Percentiles rank a stretch among this genome's conserved stretches.
phyloP scores from a whole-genome alignment of 2,888 invertebrate genomes.

The Tetrapedia diversipes region DNA sequence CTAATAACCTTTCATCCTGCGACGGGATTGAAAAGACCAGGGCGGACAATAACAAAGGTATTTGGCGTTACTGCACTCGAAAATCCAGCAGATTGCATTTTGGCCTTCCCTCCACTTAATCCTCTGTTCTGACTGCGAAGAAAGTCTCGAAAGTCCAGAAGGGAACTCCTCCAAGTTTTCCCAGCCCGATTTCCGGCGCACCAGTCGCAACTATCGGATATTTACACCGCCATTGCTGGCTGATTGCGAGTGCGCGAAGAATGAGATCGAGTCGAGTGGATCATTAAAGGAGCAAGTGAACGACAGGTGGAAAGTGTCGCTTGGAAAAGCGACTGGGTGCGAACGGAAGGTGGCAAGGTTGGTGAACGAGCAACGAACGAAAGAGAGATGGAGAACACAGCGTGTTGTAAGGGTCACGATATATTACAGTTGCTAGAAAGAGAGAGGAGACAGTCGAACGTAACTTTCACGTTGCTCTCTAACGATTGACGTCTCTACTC shows the following conservation, averaged over 20 bases:
- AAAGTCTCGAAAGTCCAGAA: constrained; percentile 7
- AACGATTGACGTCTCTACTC: too few relatives aligned
- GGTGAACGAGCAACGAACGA: constrained; percentile 43
- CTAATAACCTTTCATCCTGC: neutral
- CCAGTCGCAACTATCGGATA: constrained; percentile 12
- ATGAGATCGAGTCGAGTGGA: constrained; percentile 40
- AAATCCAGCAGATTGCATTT: too few relatives aligned
- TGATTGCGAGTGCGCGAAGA: constrained; percentile 38
- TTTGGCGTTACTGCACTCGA: too few relatives aligned
- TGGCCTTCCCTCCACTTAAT: too few relatives aligned
- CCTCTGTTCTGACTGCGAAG: neutral
- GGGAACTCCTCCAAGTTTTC: constrained; percentile 28
- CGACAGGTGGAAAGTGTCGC: constrained; percentile 45
- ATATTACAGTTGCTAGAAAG: too few relatives aligned
- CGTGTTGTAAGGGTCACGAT: too few relatives aligned
- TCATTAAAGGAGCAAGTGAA: constrained; percentile 50
- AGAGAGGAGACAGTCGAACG: too few relatives aligned
- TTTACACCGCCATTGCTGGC: constrained; percentile 12
- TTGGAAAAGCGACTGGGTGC: constrained; percentile 25
- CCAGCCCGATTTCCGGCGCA: neutral
- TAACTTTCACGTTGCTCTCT: too few relatives aligned
- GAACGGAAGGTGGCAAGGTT: constrained; percentile 51
- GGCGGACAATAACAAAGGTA: too few relatives aligned
- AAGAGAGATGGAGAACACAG: neutral
- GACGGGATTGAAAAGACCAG: too few relatives aligned